Evolutionary conservation across 2,113 vertebrate genomes (phyloP).

Genomic region (Triplophysa rosa): DNA sequence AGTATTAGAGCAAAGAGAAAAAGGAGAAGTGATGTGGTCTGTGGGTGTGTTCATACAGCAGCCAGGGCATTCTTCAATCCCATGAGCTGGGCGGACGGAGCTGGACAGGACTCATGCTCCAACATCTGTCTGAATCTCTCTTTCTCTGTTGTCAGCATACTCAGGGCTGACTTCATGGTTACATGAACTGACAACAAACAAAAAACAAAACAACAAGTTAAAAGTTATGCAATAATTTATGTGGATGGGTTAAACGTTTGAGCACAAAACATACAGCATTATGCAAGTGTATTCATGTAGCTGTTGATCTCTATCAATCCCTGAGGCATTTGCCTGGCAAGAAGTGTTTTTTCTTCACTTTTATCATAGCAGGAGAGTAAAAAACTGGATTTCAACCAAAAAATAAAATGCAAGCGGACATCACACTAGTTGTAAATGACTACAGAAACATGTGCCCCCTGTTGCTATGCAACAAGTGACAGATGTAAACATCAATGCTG

Average conservation of each 20-base stretch:
- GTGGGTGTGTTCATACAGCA: slow-evolving; percentile 75
- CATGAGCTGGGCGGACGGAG: slow-evolving; percentile 85
- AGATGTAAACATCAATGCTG: no score
- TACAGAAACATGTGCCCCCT: no score
- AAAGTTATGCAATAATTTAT: not conserved
- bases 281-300: no score
- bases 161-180: slow-evolving; percentile 87
- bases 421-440: no score
- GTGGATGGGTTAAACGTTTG: not conserved
- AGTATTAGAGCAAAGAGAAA: slow-evolving; percentile 11
- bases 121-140: slow-evolving; percentile 86
- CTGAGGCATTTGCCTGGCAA: no score
- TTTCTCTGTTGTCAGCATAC: slow-evolving; percentile 81
- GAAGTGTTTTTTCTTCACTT: no score
- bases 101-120: slow-evolving; percentile 80
- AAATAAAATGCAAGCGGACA: no score
- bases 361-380: no score
- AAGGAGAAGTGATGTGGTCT: not conserved
- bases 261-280: not conserved
- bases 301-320: no score
- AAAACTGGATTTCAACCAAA: no score
- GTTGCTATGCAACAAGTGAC: no score
- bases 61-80: slow-evolving; percentile 89
- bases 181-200: slow-evolving; percentile 73
- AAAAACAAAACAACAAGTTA: slow-evolving; percentile 10